These are phyloP conservation scores for Gymnocephalus cernua DNA, from an alignment of 2,113 vertebrate species.

Conservation along the genomic window DNA sequence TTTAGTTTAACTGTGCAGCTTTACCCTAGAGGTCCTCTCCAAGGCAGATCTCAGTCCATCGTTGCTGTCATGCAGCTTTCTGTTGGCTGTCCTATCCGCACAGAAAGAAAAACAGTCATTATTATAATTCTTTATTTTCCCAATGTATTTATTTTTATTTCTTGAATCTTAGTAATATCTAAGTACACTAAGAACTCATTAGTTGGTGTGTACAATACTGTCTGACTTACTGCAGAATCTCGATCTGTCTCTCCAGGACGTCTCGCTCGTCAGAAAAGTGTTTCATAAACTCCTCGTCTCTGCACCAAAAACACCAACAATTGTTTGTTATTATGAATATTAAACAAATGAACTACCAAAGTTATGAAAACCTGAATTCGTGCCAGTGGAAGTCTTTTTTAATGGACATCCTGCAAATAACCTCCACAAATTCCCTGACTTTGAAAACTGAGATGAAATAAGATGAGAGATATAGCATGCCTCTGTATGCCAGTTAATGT, in stretches of 20 bases:
- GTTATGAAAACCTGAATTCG: neutral
- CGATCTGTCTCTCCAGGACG: slow-evolving; percentile 93
- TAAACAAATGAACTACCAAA: neutral
- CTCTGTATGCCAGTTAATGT: neutral
- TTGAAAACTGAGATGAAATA: neutral
- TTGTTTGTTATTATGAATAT: neutral
- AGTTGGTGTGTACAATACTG: neutral
- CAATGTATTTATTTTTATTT: neutral
- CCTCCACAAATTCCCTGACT: neutral
- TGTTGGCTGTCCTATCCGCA: slow-evolving; percentile 73
- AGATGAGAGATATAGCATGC: neutral
- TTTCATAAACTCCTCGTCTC: slow-evolving; percentile 92
- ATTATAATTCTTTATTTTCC: neutral
- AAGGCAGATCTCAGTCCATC: slow-evolving; percentile 70
- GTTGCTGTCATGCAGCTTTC: slow-evolving; percentile 80
- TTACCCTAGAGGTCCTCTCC: slow-evolving; percentile 67
- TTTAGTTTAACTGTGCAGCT: neutral
- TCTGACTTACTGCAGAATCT: slow-evolving; percentile 93
- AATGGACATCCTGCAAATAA: neutral
- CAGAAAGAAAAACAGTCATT: slow-evolving; percentile 1
- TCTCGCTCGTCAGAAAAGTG: slow-evolving; percentile 92
- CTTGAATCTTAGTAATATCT: neutral
- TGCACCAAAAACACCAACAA: slow-evolving; percentile 67
- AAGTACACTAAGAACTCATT: neutral
- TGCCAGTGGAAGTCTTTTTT: neutral